Evolutionary conservation across 2,888 invertebrate species (phyloP), one percentile per base, ranked within the genome.

Genomic region (Eucera pruinosa): DNA sequence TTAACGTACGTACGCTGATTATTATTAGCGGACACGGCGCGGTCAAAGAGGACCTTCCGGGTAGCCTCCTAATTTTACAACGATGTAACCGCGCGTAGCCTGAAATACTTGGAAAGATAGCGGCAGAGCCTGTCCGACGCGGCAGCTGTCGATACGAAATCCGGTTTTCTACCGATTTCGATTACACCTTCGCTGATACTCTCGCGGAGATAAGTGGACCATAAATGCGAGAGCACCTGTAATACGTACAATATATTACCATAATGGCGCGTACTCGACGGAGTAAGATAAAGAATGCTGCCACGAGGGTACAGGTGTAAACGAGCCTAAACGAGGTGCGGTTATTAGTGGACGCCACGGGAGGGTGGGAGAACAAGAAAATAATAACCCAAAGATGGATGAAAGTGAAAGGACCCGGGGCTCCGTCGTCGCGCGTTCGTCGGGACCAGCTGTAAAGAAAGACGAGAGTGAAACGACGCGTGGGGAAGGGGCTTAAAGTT

Each of bases 281-380:
- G 70, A 69, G 54, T 33, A 67, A 80, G 82, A 84, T 87, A 87
- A 86, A 87, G 81, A 73, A 78, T 76, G 78, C 71, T 78, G 78
- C 67, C 48, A 73, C 78, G 73, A 39, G 52, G 65, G 67, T 79
- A 87, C 88, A 89, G 89, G 89, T 90, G 90, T 90, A 90, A 91
- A 90, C 88, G 87, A 82, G 65, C 84, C 81, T 87, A 85, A 90
- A 89, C 86, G 88, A 90, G 86, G 84, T 74, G 86, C 84, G 84
- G 84, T 87, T 90, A 91, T 91, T 91, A 89, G 87, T 81, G 81
- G 81, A 73, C 78, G 81, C 86, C 71, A 66, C 87, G 78, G 84
- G 86, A 83, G 83, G 86, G 82, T 81, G 78, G 83, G 72, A 81
- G 78, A 78, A 83, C 67, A 70, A 75, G 78, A 81, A 77, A 75